These are phyloP conservation scores for Torymus aiolomorphi DNA, from an alignment of 2,888 invertebrate genomes.

Conservation along the genomic window DNA sequence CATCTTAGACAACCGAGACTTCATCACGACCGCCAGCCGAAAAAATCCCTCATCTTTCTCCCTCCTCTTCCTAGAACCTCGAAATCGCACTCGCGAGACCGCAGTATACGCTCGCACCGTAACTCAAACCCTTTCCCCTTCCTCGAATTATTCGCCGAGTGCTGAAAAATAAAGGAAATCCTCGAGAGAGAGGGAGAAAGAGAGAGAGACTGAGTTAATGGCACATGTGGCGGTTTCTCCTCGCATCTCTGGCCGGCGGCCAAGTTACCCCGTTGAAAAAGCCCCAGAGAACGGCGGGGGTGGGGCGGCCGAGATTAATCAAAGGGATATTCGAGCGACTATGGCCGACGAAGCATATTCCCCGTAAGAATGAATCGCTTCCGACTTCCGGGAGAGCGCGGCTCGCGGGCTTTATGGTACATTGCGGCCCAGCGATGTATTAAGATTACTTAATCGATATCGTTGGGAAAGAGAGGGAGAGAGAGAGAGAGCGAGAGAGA, in stretches of 20 bases:
- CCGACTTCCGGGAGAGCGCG: conserved; percentile 68
- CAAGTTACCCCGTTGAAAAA: conserved; percentile 51
- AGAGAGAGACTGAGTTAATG: conserved; percentile 36
- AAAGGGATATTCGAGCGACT: conserved; percentile 70
- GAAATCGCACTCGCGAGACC: too few relatives aligned
- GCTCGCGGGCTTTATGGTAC: conserved; percentile 74
- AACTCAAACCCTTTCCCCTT: too few relatives aligned
- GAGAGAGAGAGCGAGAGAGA: neutral
- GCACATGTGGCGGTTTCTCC: too few relatives aligned
- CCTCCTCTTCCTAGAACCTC: too few relatives aligned
- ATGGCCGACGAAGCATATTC: conserved; percentile 75
- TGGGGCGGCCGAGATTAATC: conserved; percentile 69
- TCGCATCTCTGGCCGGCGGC: neutral
- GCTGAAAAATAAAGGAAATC: neutral
- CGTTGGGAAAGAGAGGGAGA: conserved; percentile 39
- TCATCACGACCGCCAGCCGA: too few relatives aligned
- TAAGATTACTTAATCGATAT: conserved; percentile 77
- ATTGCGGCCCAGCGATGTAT: conserved; percentile 76
- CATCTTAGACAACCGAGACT: too few relatives aligned
- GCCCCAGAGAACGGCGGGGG: neutral
- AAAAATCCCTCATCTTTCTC: too few relatives aligned
- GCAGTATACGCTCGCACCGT: too few relatives aligned
- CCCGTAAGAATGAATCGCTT: conserved; percentile 75
- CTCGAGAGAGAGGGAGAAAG: conserved; percentile 27
- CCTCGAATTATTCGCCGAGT: too few relatives aligned